Evolutionary conservation across 1,140 invertebrate genomes (phyloP).

Genomic region (Drosophila lacteicornis): DNA sequence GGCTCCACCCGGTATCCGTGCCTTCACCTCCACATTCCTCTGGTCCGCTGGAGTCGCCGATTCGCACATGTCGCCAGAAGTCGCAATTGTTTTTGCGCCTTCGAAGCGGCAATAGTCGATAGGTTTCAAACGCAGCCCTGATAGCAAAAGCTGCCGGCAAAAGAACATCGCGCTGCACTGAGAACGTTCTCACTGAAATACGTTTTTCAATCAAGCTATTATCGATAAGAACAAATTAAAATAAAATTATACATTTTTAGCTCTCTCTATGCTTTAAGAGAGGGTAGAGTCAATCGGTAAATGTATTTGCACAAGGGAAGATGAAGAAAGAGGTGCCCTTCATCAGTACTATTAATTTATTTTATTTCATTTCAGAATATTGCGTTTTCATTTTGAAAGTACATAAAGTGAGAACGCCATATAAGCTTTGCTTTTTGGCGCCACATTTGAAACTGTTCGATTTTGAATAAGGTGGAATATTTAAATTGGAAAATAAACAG

Average conservation of each 20-base stretch:
- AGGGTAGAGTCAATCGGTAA: too few relatives aligned
- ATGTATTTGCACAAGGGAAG: too few relatives aligned
- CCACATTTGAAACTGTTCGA: background rate
- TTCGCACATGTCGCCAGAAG: constrained; percentile 34
- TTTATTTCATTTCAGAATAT: too few relatives aligned
- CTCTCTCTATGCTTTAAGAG: too few relatives aligned
- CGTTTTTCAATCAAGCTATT: background rate
- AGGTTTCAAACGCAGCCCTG: background rate
- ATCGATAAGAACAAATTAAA: background rate
- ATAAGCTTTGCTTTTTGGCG: background rate
- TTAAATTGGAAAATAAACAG: background rate
- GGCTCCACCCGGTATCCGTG: constrained; percentile 84
- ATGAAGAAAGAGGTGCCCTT: too few relatives aligned
- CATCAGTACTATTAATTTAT: too few relatives aligned
- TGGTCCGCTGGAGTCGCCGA: constrained; percentile 46
- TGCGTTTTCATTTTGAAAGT: background rate
- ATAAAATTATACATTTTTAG: background rate
- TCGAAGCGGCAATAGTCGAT: constrained; percentile 16
- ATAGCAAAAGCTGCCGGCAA: background rate
- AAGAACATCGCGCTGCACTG: background rate
- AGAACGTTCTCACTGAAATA: background rate
- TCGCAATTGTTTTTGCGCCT: constrained; percentile 13
- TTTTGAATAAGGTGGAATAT: too few relatives aligned
- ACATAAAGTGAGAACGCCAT: background rate
- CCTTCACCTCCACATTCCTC: constrained; percentile 89